phyloP scores from a whole-genome alignment of 1,140 invertebrate genomes.

The Drosophila ironensis region DNA sequence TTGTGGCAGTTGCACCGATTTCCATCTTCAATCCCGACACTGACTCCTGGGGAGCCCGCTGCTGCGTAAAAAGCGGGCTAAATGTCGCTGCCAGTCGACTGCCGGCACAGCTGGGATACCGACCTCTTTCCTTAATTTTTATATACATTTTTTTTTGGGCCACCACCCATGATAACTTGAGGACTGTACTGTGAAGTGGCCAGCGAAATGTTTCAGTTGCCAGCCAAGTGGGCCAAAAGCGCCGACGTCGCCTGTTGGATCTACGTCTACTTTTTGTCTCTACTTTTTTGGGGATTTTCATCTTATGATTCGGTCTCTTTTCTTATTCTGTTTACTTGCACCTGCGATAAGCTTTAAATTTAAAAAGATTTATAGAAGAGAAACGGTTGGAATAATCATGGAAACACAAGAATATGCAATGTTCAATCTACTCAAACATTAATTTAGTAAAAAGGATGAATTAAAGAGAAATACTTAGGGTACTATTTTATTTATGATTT shows the following conservation, averaged over 20 bases:
- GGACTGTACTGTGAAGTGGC: constrained; percentile 37
- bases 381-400: too few species aligned
- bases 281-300: neutral
- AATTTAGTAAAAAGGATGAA: too few species aligned
- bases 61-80: constrained; percentile 54
- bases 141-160: neutral
- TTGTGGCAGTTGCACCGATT: neutral
- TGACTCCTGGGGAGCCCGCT: constrained; percentile 28
- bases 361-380: too few species aligned
- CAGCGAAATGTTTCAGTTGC: constrained; percentile 51
- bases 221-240: constrained; percentile 47
- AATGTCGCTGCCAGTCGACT: constrained; percentile 46
- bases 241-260: constrained; percentile 43
- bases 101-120: constrained; percentile 26
- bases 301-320: too few species aligned
- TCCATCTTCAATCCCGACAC: neutral
- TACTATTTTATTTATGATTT: too few species aligned
- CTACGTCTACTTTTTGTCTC: constrained; percentile 29
- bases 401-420: too few species aligned
- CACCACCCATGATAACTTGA: constrained; percentile 18
- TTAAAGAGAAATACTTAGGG: too few species aligned
- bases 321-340: too few species aligned
- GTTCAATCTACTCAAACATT: too few species aligned
- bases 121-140: neutral
- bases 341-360: too few species aligned